A percentile compares a stretch with the other conserved stretches of the same genome.
phyloP scores from a whole-genome alignment of 2,113 vertebrate species.

The Melanostigma gelatinosum region DNA sequence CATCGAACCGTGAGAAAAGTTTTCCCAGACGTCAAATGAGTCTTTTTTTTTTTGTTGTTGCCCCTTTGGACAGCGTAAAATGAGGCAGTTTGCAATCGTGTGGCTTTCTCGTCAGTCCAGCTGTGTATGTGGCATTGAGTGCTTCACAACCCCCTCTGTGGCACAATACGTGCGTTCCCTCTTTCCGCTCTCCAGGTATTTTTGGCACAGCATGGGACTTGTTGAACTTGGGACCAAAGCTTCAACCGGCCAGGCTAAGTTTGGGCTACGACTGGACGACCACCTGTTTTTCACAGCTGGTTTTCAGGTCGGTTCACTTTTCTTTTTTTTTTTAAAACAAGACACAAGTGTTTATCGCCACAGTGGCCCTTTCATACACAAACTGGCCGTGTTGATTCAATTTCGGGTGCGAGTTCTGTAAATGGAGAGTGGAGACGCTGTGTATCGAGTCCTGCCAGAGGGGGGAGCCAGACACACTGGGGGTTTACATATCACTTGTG shows the following conservation, averaged over 20 bases:
- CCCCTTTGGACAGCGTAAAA: constrained; percentile 67
- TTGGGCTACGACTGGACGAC: constrained; percentile 26
- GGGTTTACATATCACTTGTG: constrained; percentile 51
- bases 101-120: constrained; percentile 74
- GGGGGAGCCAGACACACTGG: constrained; percentile 63
- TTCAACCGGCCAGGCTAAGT: constrained; percentile 19
- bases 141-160: constrained; percentile 35
- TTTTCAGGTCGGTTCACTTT: constrained; percentile 56
- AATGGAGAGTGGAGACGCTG: constrained; percentile 32
- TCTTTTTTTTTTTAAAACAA: constrained; percentile 60
- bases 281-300: constrained; percentile 70
- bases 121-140: constrained; percentile 69
- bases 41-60: constrained; percentile 42
- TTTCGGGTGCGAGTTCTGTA: constrained; percentile 54
- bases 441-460: constrained; percentile 46
- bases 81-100: constrained; percentile 75
- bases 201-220: constrained; percentile 61
- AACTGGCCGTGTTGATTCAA: constrained; percentile 69
- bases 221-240: constrained; percentile 52
- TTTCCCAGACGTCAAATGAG: constrained; percentile 53
- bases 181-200: constrained; percentile 37
- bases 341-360: constrained; percentile 69
- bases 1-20: constrained; percentile 56
- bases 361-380: constrained; percentile 69
- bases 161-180: constrained; percentile 42